Base-by-base conservation (phyloP, 1,140 invertebrate genomes). In the Adelges cooleyi region DNA sequence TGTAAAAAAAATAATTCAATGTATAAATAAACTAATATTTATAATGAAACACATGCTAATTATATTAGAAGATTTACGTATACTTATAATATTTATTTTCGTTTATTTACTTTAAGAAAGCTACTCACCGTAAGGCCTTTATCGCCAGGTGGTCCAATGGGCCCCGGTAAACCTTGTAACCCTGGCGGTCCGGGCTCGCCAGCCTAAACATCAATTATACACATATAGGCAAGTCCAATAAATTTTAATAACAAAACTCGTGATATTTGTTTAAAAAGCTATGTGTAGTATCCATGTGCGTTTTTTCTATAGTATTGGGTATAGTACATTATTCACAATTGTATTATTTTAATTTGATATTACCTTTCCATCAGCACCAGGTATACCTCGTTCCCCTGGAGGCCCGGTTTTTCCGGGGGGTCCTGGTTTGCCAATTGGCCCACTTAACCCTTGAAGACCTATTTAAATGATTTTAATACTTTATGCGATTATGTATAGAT, bases 391-490 rank as follows among this genome's bases (percentile, higher is more conserved):
- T 70, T 82, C 80, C 6, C 85, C 85, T 69, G 79, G 80, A 68
- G 83, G 80, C 17, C 85, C 85, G 74, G 86, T 85, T 66, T 86
- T 84, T 18, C 85, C 85, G 59, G 77, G 72, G 23, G 78, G 71
- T 9, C 82, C 82, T 13, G 74, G 71, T 38, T 73, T 68, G 75
- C 81, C 80, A n/a, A 69, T 65, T 17, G 73, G 79, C 2, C 86
- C 86, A 44, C 78, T 74, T 67, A 87, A 84, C 23, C 86, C 85
- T 80, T 87, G 49, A 46, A 51, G 22, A 44, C 65, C 49, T 66
- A 13, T 40, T 33, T 66, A n/a, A 3, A 38, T 4, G 29, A 13
- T 17, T 50, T 27, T 18, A 25, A 22, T 3, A 2, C 22, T 33
- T 15, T 13, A 15, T 36, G 27, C 15, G 3, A 10, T 17, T 5